Evolutionary conservation across 2,113 vertebrate genomes (phyloP).

Genomic region (Bubo scandiacus): DNA sequence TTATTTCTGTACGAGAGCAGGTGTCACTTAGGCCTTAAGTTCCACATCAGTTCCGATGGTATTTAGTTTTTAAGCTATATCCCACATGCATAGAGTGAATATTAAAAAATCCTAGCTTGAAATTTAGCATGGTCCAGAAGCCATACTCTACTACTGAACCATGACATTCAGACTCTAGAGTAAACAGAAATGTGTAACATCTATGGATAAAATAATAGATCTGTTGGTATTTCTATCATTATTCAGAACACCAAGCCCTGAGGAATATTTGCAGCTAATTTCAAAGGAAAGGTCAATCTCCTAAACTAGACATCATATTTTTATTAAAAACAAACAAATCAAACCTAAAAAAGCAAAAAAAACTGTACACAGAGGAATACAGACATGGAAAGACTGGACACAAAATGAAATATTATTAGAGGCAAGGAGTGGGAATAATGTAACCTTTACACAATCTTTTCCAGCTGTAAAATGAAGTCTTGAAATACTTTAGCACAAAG

Average conservation of each 20-base stretch:
- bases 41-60: neutral
- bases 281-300: slow-evolving; percentile 25
- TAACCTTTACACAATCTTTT: neutral
- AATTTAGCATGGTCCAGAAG: neutral
- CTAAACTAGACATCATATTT: neutral
- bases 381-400: neutral
- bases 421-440: neutral
- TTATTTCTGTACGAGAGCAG: neutral
- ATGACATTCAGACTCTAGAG: neutral
- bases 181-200: neutral
- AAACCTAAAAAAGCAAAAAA: neutral
- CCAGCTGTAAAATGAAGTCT: neutral
- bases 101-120: neutral
- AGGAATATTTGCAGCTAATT: neutral
- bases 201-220: neutral
- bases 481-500: neutral
- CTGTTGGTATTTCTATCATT: neutral
- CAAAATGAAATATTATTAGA: neutral
- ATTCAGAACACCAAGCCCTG: neutral
- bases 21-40: neutral
- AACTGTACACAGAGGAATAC: neutral
- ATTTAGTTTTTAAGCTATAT: neutral
- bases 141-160: neutral
- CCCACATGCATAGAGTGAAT: neutral
- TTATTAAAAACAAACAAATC: slow-evolving; percentile 28